Conservation (phyloP, 1,140 invertebrate genomes). For the Tribolium castaneum region DNA sequence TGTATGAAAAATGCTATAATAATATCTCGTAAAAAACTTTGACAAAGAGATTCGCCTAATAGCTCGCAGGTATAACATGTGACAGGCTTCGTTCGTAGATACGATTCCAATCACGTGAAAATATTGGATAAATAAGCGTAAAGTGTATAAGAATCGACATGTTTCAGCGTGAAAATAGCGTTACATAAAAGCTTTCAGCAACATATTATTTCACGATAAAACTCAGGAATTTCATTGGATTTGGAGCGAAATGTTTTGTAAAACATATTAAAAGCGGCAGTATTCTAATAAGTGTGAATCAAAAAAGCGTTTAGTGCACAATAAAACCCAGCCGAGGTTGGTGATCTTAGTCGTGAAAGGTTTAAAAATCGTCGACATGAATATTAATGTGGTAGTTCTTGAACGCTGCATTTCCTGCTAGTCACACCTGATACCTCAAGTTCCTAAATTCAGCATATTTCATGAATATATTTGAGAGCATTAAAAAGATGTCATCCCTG, state of each 20-base stretch:
- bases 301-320: neutral
- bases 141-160: conserved; percentile 28
- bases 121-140: conserved; percentile 12
- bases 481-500: conserved; percentile 41
- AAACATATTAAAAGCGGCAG: neutral
- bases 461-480: conserved; percentile 36
- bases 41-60: neutral
- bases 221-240: conserved; percentile 12
- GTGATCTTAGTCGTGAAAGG: neutral
- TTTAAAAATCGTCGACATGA: conserved; percentile 26
- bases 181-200: conserved; percentile 24
- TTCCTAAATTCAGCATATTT: conserved; percentile 38
- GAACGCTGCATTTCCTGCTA: conserved; percentile 18
- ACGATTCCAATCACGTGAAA: conserved; percentile 7
- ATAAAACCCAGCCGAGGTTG: neutral
- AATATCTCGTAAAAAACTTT: neutral
- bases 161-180: neutral
- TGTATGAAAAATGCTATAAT: no score
- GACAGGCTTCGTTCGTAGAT: conserved; percentile 2
- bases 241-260: neutral
- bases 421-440: conserved; percentile 32
- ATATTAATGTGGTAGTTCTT: conserved; percentile 29
- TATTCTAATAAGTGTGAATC: neutral
- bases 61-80: neutral
- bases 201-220: conserved; percentile 11